Percentiles rank a stretch among this genome's conserved stretches.
These are phyloP conservation scores for Pachyuromys duprasi DNA, from an alignment of 2,797 vertebrate genomes.

Conservation along the genomic window DNA sequence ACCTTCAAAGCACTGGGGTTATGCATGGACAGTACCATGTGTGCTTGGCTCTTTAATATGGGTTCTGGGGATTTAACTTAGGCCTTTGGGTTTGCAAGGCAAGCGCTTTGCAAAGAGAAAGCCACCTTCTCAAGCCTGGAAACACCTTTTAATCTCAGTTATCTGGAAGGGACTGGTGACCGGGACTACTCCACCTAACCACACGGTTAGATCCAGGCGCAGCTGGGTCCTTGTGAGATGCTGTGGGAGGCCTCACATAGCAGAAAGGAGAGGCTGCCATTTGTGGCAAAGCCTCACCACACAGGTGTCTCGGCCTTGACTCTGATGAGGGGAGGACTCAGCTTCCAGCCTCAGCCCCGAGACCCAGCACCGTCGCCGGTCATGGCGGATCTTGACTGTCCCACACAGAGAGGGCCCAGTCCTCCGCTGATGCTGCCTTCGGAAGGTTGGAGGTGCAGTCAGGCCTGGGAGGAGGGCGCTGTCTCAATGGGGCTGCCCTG, in stretches of 20 bases:
- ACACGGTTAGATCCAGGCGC: not conserved
- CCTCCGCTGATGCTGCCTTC: not conserved
- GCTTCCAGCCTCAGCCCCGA: not conserved
- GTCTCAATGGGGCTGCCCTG: not conserved
- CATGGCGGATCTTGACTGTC: not conserved
- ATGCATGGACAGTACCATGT: no score
- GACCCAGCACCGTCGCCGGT: not conserved
- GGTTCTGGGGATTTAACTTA: not conserved
- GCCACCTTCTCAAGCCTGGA: not conserved
- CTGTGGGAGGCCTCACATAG: not conserved
- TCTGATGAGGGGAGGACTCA: rapidly evolving
- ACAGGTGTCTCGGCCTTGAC: not conserved
- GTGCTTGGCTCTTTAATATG: not conserved
- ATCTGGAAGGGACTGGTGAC: not conserved
- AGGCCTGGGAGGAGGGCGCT: not conserved
- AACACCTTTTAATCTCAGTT: no score
- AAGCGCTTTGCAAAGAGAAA: not conserved
- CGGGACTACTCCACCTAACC: not conserved
- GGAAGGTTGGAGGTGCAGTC: not conserved
- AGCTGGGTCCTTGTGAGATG: not conserved
- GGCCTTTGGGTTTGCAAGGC: no score
- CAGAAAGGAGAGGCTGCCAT: not conserved
- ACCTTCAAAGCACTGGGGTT: not conserved
- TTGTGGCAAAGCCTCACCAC: no score
- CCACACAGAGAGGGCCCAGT: not conserved